These are phyloP conservation scores for Alcedo atthis DNA, from an alignment of 2,797 vertebrate genomes.

Conservation along the genomic window DNA sequence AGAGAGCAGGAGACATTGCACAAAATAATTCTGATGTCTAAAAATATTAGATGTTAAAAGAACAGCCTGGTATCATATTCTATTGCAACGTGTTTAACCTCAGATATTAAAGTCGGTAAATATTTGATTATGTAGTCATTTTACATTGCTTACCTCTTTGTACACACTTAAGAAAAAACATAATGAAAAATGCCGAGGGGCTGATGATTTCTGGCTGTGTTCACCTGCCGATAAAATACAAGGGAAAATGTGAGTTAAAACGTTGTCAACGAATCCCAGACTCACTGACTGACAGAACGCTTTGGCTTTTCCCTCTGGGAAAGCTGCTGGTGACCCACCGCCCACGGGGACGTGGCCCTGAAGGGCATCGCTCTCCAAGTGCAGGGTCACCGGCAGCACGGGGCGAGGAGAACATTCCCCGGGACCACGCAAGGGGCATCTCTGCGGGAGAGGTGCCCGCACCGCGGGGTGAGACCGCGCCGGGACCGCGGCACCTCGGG, in stretches of 20 bases:
- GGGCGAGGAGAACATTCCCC: no score
- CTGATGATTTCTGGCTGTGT: neutral
- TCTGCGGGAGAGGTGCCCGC: no score
- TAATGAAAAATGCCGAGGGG: neutral
- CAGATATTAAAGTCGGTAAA: neutral
- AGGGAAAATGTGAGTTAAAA: accelerated
- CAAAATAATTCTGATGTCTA: neutral
- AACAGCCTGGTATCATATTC: neutral
- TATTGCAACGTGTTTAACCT: neutral
- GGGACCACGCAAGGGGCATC: no score
- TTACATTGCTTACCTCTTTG: neutral
- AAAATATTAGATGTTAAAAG: neutral
- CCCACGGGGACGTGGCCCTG: neutral
- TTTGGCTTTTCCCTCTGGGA: neutral
- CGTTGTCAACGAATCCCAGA: accelerated
- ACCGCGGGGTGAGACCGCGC: no score
- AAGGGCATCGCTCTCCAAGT: neutral
- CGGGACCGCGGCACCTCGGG: no score
- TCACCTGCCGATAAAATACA: neutral
- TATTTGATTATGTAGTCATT: neutral
- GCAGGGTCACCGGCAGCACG: accelerated
- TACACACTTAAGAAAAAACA: neutral
- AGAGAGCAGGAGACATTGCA: neutral
- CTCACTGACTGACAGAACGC: neutral
- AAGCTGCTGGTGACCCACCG: neutral